Percentiles rank a stretch among this genome's conserved stretches.
These are phyloP conservation scores for Poecilia picta DNA, from an alignment of 2,797 vertebrate species.

Conservation along the genomic window DNA sequence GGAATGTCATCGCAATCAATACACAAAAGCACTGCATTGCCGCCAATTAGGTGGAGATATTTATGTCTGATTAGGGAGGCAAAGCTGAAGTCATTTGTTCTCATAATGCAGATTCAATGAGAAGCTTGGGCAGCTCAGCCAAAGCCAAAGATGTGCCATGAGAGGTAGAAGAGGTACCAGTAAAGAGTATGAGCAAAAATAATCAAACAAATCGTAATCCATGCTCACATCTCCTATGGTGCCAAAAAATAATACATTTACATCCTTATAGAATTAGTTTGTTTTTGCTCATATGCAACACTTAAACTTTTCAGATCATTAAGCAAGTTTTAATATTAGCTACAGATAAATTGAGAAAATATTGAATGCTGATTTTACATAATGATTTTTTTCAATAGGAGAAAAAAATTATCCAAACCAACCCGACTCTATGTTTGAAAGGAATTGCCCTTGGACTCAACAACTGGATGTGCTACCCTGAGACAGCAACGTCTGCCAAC, in stretches of 20 bases:
- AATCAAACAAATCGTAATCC: constrained; percentile 5
- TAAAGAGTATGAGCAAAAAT: neutral
- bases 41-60: constrained; percentile 55
- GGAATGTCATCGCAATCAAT: constrained; percentile 51
- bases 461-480: neutral
- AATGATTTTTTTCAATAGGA: neutral
- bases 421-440: neutral
- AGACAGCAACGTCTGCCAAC: neutral
- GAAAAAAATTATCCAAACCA: neutral
- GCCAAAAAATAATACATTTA: neutral
- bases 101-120: constrained; percentile 36
- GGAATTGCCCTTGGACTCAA: neutral
- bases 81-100: constrained; percentile 44
- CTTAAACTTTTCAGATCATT: neutral
- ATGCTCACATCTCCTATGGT: neutral
- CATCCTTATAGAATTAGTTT: neutral
- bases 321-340: neutral
- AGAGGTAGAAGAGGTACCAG: constrained; percentile 18
- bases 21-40: constrained; percentile 28
- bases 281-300: neutral
- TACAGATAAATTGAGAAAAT: neutral
- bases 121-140: neutral
- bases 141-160: neutral
- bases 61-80: constrained; percentile 46
- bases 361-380: neutral